phyloP scores from a whole-genome alignment of 2,113 vertebrate species.

The Leptocoma aspasia region DNA sequence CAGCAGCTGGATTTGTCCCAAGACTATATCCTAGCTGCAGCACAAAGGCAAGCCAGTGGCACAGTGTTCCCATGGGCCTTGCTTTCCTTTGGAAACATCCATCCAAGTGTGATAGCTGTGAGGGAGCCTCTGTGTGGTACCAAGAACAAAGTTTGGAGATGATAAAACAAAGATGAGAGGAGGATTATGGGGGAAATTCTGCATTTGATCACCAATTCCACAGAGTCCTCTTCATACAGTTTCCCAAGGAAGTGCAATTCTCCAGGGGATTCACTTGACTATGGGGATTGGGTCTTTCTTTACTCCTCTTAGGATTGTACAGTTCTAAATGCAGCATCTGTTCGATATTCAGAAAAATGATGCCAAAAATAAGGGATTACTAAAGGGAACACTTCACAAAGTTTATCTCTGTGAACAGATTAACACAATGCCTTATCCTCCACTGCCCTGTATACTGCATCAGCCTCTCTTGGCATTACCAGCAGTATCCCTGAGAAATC shows the following conservation, averaged over 20 bases:
- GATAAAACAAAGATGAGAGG: background rate
- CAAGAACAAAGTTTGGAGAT: background rate
- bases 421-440: background rate
- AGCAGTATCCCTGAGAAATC: background rate
- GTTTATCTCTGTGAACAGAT: background rate
- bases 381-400: background rate
- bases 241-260: background rate
- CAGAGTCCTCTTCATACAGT: background rate
- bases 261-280: background rate
- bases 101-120: background rate
- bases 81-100: background rate
- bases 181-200: background rate
- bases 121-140: background rate
- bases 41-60: background rate
- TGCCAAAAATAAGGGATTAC: background rate
- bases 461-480: background rate
- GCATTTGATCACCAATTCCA: background rate
- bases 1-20: background rate
- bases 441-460: background rate
- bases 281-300: background rate
- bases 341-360: background rate
- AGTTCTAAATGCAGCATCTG: background rate
- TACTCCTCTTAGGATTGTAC: background rate
- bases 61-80: background rate
- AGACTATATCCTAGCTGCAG: background rate